Conservation (phyloP, 1,140 invertebrate genomes). For the Bombus fervidus region DNA sequence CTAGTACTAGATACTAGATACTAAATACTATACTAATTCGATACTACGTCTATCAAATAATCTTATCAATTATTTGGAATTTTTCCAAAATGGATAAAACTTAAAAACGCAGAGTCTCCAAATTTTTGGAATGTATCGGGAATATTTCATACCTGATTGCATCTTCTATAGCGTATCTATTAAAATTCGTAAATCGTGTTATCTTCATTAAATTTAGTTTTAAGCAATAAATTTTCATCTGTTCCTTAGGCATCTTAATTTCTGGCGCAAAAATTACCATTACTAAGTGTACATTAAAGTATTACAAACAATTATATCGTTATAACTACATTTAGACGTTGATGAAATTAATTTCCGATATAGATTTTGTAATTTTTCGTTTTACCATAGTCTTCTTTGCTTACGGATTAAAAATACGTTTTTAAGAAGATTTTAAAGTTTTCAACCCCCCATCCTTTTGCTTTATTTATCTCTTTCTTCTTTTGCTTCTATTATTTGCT, state of each 20-base stretch:
- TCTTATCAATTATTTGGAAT: not conserved
- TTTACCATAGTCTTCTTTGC: too few relatives aligned
- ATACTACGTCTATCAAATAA: not conserved
- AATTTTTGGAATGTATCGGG: not conserved
- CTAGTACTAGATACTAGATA: too few relatives aligned
- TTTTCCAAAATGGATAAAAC: not conserved
- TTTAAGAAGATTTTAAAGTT: constrained; percentile 1
- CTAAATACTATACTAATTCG: too few relatives aligned
- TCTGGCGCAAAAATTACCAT: not conserved
- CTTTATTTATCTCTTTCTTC: not conserved
- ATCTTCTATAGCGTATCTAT: not conserved
- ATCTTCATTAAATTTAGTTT: not conserved
- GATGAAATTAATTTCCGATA: not conserved
- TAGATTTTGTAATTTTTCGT: not conserved
- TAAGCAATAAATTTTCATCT: not conserved
- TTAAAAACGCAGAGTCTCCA: not conserved
- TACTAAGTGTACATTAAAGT: not conserved
- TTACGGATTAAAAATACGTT: not conserved
- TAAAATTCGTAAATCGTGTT: not conserved
- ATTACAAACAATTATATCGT: not conserved
- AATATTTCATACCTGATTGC: not conserved
- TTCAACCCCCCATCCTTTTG: not conserved
- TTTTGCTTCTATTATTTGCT: not conserved
- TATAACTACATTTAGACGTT: not conserved
- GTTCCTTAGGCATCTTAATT: not conserved